Evolutionary conservation across 1,140 invertebrate genomes (phyloP), one percentile per base, ranked within the genome.

Genomic region (Drosophila pandora): DNA sequence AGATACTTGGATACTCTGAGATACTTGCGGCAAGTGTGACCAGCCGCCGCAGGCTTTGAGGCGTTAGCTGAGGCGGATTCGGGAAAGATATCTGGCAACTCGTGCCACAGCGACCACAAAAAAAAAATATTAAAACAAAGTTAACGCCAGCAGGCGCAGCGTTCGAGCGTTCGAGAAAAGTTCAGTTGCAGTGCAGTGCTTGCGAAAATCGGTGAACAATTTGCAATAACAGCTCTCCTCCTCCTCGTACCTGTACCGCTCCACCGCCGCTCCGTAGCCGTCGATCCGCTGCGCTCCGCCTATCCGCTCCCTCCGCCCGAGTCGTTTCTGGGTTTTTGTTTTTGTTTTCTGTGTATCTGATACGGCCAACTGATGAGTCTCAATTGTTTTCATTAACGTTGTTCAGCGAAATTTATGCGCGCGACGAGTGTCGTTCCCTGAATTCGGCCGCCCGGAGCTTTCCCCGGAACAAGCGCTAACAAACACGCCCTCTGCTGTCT

Each of bases 301-400:
- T 8, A 21, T 8, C 41, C 41, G 41, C 41, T 43, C 4, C 13
- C 13, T n/a, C 34, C 34, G 41, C 41, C 41, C 17, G 41, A 17
- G 8, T 21, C 41, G 41, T 17, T 47, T 10, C 3, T 23, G 22
- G 21, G 10, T 23, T 37, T 7, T 69, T 70, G 45, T 75, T 75
- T 48, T 79, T 74, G 55, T 65, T 73, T 41, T 63, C 52, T 79
- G 76, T 76, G 72, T 76, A 76, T 81, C 57, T 76, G 56, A 76
- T 50, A 48, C 65, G 50, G 67, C 72, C 54, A 67, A 82, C 58
- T 77, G 69, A 83, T 83, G 79, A 83, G 57, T 56, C 67, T 65
- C 64, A 79, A 82, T 83, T 71, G 75, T 83, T 83, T 82, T 83
- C 41, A 83, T 79, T 79, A 82, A 78, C 59, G 58, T 47, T 47